phyloP scores from a whole-genome alignment of 2,888 invertebrate genomes.

The Atethmia centrago region DNA sequence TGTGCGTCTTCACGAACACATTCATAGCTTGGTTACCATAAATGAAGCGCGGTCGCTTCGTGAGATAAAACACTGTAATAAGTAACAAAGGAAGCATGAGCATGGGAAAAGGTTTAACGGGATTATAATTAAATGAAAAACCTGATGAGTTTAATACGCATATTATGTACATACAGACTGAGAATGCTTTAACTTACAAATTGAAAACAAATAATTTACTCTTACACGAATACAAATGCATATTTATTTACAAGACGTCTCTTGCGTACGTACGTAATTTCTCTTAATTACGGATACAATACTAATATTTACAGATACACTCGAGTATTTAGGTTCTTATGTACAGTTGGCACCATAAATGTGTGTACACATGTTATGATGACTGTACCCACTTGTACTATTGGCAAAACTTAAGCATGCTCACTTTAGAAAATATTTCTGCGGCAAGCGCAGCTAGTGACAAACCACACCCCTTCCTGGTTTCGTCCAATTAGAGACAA shows the following conservation, averaged over 20 bases:
- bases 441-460: no score
- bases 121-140: slow-evolving; percentile 52
- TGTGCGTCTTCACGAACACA: no score
- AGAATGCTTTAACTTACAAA: slow-evolving; percentile 63
- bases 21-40: no score
- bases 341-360: slow-evolving; percentile 51
- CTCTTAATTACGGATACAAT: slow-evolving; percentile 55
- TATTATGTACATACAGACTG: slow-evolving; percentile 71
- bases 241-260: slow-evolving; percentile 66
- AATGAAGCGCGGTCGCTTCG: no score
- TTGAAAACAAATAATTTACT: slow-evolving; percentile 70
- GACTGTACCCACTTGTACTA: slow-evolving; percentile 35
- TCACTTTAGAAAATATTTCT: no score
- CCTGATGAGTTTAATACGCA: slow-evolving; percentile 51
- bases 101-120: background rate
- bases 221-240: slow-evolving; percentile 70
- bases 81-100: background rate
- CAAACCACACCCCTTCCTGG: no score
- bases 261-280: slow-evolving; percentile 52
- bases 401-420: no score
- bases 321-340: slow-evolving; percentile 62
- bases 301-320: slow-evolving; percentile 64
- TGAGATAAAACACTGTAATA: no score
- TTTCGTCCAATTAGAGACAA: no score
- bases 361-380: slow-evolving; percentile 33